Evolutionary conservation across 1,140 invertebrate genomes (phyloP), one percentile per base, ranked within the genome.

Genomic region (Drosophila dunni): DNA sequence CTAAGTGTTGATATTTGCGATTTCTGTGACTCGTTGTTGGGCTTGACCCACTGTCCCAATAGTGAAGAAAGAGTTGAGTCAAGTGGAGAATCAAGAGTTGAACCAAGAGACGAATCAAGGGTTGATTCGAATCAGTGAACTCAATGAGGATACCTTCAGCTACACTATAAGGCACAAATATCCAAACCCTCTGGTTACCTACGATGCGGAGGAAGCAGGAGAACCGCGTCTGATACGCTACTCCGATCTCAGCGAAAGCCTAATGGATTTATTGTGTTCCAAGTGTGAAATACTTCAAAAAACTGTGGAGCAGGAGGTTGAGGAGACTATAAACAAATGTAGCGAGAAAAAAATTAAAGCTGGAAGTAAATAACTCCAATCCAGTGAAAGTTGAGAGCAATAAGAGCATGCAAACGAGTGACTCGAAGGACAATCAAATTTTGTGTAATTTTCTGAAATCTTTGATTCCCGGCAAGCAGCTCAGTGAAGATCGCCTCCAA

Each of bases 101-200:
- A 29, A 29, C 3, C 24, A 24, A 24, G 24, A 24, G 24, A 2
- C 1, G 24, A 24, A 24, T 24, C 24, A 24, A 24, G 24, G n/a
- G n/a, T n/a, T n/a, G n/a, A n/a, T n/a, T 20, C 17, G 17, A 20
- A 20, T 29, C 24, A 29, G 17, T 4, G 10, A 8, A 2, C 36
- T 6, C 1, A 6, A 33, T 15, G 38, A 40, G 10, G 46, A 17
- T 29, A 61, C 0, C 1, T 20, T 15, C 8, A 69, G 48, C 34
- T 79, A 79, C 17, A 79, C 44, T 1, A 88, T 86, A 7, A 46
- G 67, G 2, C 17, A 88, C 24, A 64, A 54, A 0, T 88, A 88
- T 70, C 80, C 84, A 0, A 13, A 48, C 9, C 77, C 69, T 0
- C 45, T 89, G 40, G 29, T 56, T 11, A 88, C 80, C 70, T 88